Evolutionary conservation across 1,140 invertebrate genomes (phyloP).

Genomic region (Tetragonula clypearis): DNA sequence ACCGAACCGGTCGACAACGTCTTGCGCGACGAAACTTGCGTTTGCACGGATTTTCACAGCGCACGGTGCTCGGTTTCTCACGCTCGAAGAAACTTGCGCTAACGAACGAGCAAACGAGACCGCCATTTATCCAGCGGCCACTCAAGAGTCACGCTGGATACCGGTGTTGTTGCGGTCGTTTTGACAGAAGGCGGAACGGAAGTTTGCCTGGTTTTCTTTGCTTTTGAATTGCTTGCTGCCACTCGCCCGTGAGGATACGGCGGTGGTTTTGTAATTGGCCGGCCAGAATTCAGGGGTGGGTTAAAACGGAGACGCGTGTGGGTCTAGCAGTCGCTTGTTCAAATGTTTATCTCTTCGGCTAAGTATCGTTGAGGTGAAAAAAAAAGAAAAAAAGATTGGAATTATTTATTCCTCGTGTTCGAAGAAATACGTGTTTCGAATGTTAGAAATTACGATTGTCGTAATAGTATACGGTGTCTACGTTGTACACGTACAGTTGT

Average conservation of each 20-base stretch:
- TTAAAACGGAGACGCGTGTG: too few relatives aligned
- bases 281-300: background rate
- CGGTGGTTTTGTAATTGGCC: background rate
- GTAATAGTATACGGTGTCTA: too few relatives aligned
- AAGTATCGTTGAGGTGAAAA: background rate
- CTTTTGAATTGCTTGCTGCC: background rate
- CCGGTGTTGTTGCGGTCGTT: background rate
- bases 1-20: too few relatives aligned
- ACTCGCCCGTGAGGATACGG: too few relatives aligned
- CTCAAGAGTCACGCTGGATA: background rate
- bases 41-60: background rate
- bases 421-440: too few relatives aligned
- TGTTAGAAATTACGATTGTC: too few relatives aligned
- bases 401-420: too few relatives aligned
- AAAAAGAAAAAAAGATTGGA: too few relatives aligned
- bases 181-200: constrained; percentile 1
- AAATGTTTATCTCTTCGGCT: background rate
- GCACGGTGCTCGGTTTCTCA: background rate
- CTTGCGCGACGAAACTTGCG: too few relatives aligned
- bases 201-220: constrained; percentile 9
- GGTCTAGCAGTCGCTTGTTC: background rate
- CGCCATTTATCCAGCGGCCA: background rate
- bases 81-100: background rate
- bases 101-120: background rate
- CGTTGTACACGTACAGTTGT: too few relatives aligned